Base-by-base conservation (phyloP, 1,140 invertebrate species). In the Streblospio benedicti region DNA sequence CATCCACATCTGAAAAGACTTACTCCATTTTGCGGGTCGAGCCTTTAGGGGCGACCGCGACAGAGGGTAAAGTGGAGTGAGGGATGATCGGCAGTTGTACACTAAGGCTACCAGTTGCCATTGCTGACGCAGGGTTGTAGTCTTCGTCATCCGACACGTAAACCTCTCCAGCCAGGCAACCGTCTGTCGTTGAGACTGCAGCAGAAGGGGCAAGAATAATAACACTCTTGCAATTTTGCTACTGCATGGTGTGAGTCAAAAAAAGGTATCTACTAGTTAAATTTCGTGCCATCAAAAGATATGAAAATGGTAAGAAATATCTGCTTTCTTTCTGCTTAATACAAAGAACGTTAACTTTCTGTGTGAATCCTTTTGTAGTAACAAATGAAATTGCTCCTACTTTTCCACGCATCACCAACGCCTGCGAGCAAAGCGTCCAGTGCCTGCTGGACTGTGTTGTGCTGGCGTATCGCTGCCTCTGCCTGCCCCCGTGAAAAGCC, bases 401-500 rank as follows among this genome's bases (percentile, higher is more conserved):
- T 18, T 9, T 18, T 18, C 35, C 35, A 12, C n/a, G 35, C 9
- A n/a, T 67, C 58, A 75, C 72, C 71, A 23, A 74, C 68, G 23
- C 72, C 74, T 20, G 73, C 70, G 60, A 80, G 66, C 52, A 80
- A 69, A 47, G 70, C 71, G 64, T 80, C 76, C 61, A 82, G 65
- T 53, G 81, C 80, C 56, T 72, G 65, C 65, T 80, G 73, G 4
- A 81, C 79, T 47, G 75, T 72, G 20, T 67, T 70, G 69, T 76
- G 70, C 62, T 71, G 73, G 65, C 72, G 71, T 53, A 81, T 76
- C n/a, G 79, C 79, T 50, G 65, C 68, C 64, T 75, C 75, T 3
- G 81, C 76, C 59, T 78, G 74, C 28, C 69, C 61, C 62, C 69
- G 68, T 31, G 74, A 72, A 72, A 80, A 82, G 33, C 81, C 80